phyloP scores from a whole-genome alignment of 1,140 invertebrate genomes.

The Heliconius hermathena region DNA sequence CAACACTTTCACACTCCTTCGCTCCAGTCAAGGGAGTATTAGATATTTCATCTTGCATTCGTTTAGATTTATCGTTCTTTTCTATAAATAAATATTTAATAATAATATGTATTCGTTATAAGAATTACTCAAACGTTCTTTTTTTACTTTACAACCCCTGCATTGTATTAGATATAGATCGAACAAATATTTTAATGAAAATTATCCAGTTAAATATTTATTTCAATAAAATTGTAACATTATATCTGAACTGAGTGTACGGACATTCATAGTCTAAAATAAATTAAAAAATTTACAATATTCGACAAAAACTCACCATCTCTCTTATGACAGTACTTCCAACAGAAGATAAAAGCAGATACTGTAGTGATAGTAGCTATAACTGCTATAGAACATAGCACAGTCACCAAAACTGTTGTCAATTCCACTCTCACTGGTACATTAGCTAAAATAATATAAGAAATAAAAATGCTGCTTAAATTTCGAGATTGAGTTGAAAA shows the following conservation, averaged over 20 bases:
- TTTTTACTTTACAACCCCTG: background rate
- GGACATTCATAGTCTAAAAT: too few relatives aligned
- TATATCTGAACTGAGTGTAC: too few relatives aligned
- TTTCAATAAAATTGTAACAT: too few relatives aligned
- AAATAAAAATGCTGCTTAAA: background rate
- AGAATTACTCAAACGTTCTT: background rate
- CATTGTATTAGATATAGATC: too few relatives aligned
- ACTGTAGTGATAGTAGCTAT: constrained; percentile 59
- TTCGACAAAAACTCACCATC: constrained; percentile 41
- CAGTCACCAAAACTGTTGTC: constrained; percentile 64
- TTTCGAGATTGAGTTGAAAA: too few relatives aligned
- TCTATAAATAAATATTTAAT: constrained; percentile 32
- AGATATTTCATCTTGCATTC: constrained; percentile 68
- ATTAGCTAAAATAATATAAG: constrained; percentile 48
- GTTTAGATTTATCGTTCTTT: constrained; percentile 68
- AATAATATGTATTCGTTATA: too few relatives aligned
- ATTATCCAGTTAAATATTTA: too few relatives aligned
- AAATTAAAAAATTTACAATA: background rate
- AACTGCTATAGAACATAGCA: constrained; percentile 57
- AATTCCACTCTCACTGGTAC: constrained; percentile 69
- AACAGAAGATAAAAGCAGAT: constrained; percentile 62
- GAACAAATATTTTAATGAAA: too few relatives aligned
- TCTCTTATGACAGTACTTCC: constrained; percentile 61
- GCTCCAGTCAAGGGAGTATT: constrained; percentile 66
- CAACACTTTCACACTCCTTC: constrained; percentile 67